phyloP scores from a whole-genome alignment of 2,113 vertebrate species.

The Pachyramphus minor region DNA sequence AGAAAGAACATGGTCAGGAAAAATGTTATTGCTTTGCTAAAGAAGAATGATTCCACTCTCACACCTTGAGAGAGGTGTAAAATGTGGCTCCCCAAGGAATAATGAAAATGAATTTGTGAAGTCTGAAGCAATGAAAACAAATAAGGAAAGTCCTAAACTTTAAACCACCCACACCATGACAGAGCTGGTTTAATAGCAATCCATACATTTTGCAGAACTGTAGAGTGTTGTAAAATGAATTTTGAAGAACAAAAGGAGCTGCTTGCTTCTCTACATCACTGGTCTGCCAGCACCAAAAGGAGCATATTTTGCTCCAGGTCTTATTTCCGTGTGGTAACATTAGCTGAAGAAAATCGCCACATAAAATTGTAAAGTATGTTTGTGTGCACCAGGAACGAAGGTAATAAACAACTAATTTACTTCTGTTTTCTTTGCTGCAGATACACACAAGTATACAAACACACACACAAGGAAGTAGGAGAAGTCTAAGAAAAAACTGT shows the following conservation, averaged over 20 bases:
- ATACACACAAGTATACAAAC: background rate
- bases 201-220: background rate
- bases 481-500: background rate
- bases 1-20: background rate
- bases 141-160: conserved; percentile 6
- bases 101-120: background rate
- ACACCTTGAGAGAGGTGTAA: background rate
- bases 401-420: background rate
- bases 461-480: background rate
- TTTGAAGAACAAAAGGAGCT: background rate
- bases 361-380: background rate
- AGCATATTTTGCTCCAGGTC: background rate
- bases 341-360: background rate
- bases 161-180: background rate
- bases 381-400: background rate
- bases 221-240: background rate
- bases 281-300: background rate
- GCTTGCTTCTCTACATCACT: background rate
- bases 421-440: background rate
- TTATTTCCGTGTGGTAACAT: background rate
- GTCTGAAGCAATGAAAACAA: conserved; percentile 1
- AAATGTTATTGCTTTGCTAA: background rate
- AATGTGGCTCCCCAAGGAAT: background rate
- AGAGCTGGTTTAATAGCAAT: background rate
- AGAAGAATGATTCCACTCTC: background rate